phyloP scores from a whole-genome alignment of 2,797 vertebrate genomes.

The Triplophysa bombifrons region DNA sequence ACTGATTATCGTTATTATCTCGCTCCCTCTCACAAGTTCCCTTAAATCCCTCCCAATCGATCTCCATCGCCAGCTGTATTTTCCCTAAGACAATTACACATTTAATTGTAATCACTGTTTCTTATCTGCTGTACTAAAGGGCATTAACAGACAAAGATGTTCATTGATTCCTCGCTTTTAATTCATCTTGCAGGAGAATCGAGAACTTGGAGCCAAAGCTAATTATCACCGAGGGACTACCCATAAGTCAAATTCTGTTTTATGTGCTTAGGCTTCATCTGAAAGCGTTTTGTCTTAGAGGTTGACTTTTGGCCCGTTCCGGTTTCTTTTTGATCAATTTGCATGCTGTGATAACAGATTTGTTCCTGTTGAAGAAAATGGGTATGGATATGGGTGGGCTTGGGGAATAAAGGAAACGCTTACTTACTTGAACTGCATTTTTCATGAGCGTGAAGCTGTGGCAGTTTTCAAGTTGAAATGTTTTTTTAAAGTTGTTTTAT shows the following conservation, averaged over 20 bases:
- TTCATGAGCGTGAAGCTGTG: neutral
- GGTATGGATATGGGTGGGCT: neutral
- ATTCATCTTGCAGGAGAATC: constrained; percentile 45
- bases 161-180: constrained; percentile 51
- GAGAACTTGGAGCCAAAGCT: constrained; percentile 10
- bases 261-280: constrained; percentile 34
- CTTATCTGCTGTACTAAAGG: constrained; percentile 47
- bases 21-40: constrained; percentile 50
- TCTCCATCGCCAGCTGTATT: constrained; percentile 53
- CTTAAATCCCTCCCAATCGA: constrained; percentile 43
- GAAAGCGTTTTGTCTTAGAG: constrained; percentile 36
- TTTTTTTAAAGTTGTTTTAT: neutral
- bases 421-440: no score
- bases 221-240: constrained; percentile 29
- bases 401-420: no score
- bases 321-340: constrained; percentile 3
- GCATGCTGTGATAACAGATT: constrained; percentile 4
- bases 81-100: constrained; percentile 53
- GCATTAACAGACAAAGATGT: constrained; percentile 51
- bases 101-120: constrained; percentile 60
- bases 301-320: constrained; percentile 35
- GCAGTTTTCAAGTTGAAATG: neutral
- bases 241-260: constrained; percentile 39
- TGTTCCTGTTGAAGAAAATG: neutral
- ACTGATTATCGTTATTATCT: constrained; percentile 64